Conservation (phyloP, 2,113 vertebrate genomes). For the Rhineura floridana region DNA sequence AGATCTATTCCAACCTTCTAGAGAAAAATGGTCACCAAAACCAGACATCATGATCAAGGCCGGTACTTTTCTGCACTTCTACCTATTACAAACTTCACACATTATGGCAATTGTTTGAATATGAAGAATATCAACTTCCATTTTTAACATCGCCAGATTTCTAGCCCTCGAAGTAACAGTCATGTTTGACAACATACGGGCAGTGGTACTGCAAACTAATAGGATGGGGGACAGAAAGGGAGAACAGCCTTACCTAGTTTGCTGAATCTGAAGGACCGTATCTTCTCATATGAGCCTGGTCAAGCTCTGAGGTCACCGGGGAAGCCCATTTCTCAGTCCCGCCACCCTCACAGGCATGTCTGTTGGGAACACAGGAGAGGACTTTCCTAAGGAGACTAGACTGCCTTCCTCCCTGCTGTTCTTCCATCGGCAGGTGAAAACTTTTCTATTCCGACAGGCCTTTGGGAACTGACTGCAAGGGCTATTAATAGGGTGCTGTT, state of each 20-base stretch:
- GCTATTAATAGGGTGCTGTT: no score
- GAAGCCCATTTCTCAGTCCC: no score
- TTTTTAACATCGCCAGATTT: neutral
- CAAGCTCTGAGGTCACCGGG: no score
- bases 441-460: no score
- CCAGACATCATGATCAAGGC: neutral
- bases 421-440: no score
- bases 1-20: neutral
- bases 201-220: neutral
- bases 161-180: neutral
- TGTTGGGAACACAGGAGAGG: no score
- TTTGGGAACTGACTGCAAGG: no score
- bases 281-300: no score
- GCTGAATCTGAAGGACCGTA: no score
- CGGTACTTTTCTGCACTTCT: neutral
- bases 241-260: neutral
- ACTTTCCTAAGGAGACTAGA: no score
- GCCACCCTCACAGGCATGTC: no score
- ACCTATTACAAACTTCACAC: neutral
- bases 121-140: neutral
- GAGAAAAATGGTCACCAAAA: neutral
- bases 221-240: neutral
- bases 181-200: neutral
- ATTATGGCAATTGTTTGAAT: neutral
- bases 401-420: no score